Evolutionary conservation across 1,140 invertebrate genomes (phyloP).

Genomic region (Solenopsis fugax): DNA sequence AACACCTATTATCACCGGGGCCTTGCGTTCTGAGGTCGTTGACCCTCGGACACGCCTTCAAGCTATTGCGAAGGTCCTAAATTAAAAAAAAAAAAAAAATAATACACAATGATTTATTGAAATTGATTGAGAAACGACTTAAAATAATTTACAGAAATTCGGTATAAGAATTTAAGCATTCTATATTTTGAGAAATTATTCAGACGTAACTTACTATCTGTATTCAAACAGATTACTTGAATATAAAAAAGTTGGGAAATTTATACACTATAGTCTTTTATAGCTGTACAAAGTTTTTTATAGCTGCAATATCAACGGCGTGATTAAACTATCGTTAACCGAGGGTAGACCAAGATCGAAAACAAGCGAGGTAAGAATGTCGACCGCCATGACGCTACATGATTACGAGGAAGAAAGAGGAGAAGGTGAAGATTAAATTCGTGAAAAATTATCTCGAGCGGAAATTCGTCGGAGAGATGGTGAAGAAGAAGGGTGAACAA

Average conservation of each 20-base stretch:
- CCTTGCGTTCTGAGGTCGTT: neutral
- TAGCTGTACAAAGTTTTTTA: conserved; percentile 28
- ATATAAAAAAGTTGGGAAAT: neutral
- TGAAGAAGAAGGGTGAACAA: conserved; percentile 68
- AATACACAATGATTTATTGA: neutral
- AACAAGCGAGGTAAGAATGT: conserved; percentile 61
- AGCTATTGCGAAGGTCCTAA: neutral
- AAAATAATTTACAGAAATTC: neutral
- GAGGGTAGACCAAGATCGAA: conserved; percentile 19
- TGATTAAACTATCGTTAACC: conserved; percentile 50
- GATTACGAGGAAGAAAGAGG: neutral
- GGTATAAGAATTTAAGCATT: neutral
- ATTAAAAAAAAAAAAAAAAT: neutral
- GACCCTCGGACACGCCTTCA: neutral
- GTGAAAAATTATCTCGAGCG: conserved; percentile 79
- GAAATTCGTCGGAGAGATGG: conserved; percentile 30
- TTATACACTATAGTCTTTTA: neutral
- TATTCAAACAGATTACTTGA: neutral
- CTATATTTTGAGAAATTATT: neutral
- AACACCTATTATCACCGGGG: conserved; percentile 9
- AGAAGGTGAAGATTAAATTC: conserved; percentile 74
- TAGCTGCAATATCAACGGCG: conserved; percentile 3
- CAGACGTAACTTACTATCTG: neutral
- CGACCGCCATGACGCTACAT: conserved; percentile 14
- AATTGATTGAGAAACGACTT: neutral